Percentiles rank a stretch among this genome's conserved stretches.
phyloP scores from a whole-genome alignment of 2,797 vertebrate genomes.

The Bryconaethiops microstoma region DNA sequence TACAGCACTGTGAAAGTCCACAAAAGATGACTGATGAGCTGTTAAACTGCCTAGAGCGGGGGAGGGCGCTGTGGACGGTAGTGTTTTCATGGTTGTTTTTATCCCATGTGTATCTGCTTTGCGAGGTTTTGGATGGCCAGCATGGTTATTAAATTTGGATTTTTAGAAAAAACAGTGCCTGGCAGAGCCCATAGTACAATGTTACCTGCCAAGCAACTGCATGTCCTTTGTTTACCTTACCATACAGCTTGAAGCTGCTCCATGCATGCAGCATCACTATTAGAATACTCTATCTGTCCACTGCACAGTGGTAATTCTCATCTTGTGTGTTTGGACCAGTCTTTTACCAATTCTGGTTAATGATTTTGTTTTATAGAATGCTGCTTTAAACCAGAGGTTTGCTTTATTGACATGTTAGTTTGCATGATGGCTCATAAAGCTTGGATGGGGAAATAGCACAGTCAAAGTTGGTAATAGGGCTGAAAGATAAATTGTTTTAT shows the following conservation, averaged over 20 bases:
- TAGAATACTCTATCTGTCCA: not conserved
- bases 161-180: not conserved
- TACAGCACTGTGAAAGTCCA: slow-evolving; percentile 67
- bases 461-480: slow-evolving; percentile 1
- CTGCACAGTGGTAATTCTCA: not conserved
- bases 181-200: not conserved
- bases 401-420: not conserved
- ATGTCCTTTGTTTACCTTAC: slow-evolving; percentile 25
- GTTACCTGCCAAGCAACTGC: not conserved
- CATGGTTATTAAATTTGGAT: not conserved
- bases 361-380: not conserved
- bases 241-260: slow-evolving; percentile 14
- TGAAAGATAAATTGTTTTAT: too few species aligned
- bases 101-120: not conserved
- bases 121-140: not conserved
- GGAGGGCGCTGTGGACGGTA: slow-evolving; percentile 72
- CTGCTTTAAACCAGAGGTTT: not conserved
- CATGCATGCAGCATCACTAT: not conserved
- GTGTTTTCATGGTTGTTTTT: slow-evolving; percentile 47
- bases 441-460: slow-evolving; percentile 10
- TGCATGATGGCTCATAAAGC: slow-evolving; percentile 18
- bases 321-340: not conserved
- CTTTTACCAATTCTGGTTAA: not conserved
- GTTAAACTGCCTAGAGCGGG: slow-evolving; percentile 68
- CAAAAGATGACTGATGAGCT: slow-evolving; percentile 74